Conservation (phyloP, 2,888 invertebrate species). For the Leucoma salicis region DNA sequence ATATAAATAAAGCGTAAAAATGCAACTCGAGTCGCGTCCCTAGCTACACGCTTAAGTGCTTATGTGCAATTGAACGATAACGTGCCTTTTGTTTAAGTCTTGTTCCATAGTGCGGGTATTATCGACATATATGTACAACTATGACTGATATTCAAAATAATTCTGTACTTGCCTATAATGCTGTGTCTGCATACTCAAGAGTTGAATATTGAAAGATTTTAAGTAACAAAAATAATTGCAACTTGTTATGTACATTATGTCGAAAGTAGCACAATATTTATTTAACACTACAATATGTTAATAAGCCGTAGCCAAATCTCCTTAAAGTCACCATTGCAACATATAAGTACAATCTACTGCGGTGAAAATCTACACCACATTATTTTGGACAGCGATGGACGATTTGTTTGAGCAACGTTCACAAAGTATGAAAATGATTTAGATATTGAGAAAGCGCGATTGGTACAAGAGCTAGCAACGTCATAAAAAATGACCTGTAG, state of each 20-base stretch:
- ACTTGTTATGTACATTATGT: not conserved
- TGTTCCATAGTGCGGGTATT: not conserved
- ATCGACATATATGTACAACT: not conserved
- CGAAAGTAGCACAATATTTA: conserved; percentile 8
- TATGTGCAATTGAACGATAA: too few species aligned
- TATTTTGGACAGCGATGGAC: not conserved
- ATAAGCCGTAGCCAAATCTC: conserved; percentile 8
- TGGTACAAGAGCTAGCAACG: too few species aligned
- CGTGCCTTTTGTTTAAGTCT: conserved; percentile 17
- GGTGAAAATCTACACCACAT: not conserved
- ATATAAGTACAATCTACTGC: too few species aligned
- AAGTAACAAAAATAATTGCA: not conserved
- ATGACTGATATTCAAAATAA: conserved; percentile 32
- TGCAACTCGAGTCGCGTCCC: not conserved
- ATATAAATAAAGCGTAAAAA: too few species aligned
- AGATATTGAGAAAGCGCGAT: conserved; percentile 12
- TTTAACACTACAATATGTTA: conserved; percentile 9
- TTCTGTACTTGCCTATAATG: conserved; percentile 2
- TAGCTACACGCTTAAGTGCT: conserved; percentile 24
- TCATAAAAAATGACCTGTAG: too few species aligned
- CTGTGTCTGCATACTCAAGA: not conserved
- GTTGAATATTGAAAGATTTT: not conserved
- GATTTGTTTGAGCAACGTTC: conserved; percentile 1
- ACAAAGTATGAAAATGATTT: conserved; percentile 18
- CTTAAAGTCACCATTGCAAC: too few species aligned